These are phyloP conservation scores for Apis cerana DNA, from an alignment of 1,140 invertebrate species.

Conservation along the genomic window DNA sequence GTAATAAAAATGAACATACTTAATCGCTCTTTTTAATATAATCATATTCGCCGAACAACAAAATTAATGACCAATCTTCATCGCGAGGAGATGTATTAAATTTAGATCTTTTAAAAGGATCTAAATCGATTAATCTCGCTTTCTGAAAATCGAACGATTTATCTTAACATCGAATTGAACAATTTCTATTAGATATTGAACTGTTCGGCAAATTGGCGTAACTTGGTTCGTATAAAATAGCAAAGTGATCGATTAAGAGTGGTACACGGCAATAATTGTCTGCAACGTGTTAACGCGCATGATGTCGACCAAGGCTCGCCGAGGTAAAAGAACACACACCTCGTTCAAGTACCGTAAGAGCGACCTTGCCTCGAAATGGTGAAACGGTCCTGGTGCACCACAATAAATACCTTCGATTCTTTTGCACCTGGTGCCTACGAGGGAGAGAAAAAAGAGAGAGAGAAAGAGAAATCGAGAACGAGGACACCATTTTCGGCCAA, in stretches of 20 bases:
- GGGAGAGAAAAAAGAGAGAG: constrained; percentile 30
- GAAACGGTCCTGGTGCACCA: constrained; percentile 55
- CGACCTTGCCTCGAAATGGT: constrained; percentile 74
- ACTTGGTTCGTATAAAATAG: background rate
- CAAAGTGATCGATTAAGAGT: constrained; percentile 12
- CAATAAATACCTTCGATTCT: constrained; percentile 62
- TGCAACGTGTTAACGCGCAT: constrained; percentile 3
- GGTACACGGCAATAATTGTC: constrained; percentile 25
- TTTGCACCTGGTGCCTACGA: constrained; percentile 28
- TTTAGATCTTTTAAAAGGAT: too few relatives aligned
- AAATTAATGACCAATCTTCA: too few relatives aligned
- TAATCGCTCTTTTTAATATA: too few relatives aligned
- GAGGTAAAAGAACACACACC: constrained; percentile 37
- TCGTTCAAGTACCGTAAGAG: constrained; percentile 73
- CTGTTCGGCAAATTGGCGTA: background rate
- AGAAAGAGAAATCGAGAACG: constrained; percentile 31
- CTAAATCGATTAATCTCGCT: background rate
- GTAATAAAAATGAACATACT: too few relatives aligned
- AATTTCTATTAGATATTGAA: background rate
- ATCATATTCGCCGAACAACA: too few relatives aligned
- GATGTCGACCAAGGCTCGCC: constrained; percentile 15
- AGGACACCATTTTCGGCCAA: constrained; percentile 37
- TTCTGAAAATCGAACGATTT: background rate
- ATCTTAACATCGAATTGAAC: background rate
- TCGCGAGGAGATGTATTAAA: too few relatives aligned